Conservation (phyloP, 2,888 invertebrate genomes). For the Ectemnius lituratus region DNA sequence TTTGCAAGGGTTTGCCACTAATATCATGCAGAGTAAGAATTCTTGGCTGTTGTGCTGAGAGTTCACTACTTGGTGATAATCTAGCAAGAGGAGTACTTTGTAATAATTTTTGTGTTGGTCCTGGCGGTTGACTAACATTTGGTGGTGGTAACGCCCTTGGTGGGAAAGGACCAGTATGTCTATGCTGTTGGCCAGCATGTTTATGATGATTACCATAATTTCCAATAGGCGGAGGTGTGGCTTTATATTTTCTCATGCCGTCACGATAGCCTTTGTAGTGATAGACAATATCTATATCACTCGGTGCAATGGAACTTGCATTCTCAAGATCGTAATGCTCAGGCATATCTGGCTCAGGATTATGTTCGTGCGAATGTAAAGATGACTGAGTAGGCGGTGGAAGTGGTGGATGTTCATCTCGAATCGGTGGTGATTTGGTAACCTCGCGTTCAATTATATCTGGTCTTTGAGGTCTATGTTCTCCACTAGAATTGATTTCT, state of each 20-base stretch:
- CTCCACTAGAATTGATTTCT: slow-evolving; percentile 82
- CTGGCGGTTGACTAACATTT: slow-evolving; percentile 84
- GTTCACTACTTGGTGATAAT: slow-evolving; percentile 93
- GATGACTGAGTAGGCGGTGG: slow-evolving; percentile 86
- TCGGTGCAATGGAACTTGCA: slow-evolving; percentile 97
- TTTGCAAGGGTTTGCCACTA: slow-evolving; percentile 94
- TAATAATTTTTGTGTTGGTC: slow-evolving; percentile 82
- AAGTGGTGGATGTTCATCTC: slow-evolving; percentile 89
- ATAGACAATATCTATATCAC: slow-evolving; percentile 97
- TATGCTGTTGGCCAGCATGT: slow-evolving; percentile 84
- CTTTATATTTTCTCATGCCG: slow-evolving; percentile 92
- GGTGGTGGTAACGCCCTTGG: slow-evolving; percentile 84
- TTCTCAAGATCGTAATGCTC: slow-evolving; percentile 98
- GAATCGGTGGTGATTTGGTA: slow-evolving; percentile 89
- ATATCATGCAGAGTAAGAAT: slow-evolving; percentile 96
- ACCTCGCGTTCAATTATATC: slow-evolving; percentile 96
- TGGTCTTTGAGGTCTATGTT: slow-evolving; percentile 83
- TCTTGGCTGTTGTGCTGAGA: slow-evolving; percentile 93
- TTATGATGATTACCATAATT: slow-evolving; percentile 87
- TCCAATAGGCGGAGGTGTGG: slow-evolving; percentile 89
- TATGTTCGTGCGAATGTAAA: slow-evolving; percentile 86
- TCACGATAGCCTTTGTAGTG: slow-evolving; percentile 97
- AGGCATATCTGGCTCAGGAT: slow-evolving; percentile 87
- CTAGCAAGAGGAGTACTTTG: slow-evolving; percentile 95
- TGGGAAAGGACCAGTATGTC: slow-evolving; percentile 84